These are phyloP conservation scores for Monopterus albus DNA, from an alignment of 2,113 vertebrate genomes.

Conservation along the genomic window DNA sequence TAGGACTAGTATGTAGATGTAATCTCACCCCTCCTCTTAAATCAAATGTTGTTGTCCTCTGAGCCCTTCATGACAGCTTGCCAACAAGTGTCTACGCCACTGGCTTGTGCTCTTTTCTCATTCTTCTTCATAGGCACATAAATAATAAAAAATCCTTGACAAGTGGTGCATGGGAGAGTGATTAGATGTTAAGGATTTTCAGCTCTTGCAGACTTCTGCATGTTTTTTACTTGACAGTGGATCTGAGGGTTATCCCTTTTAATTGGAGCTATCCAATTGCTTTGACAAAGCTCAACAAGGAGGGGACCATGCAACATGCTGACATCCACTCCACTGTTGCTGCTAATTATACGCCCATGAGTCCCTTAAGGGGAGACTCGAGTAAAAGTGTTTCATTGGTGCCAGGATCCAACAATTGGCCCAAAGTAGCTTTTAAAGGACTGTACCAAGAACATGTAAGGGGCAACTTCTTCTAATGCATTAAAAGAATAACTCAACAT, in stretches of 20 bases:
- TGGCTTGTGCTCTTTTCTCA: not conserved
- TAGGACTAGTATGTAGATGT: not conserved
- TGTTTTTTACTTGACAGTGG: constrained; percentile 33
- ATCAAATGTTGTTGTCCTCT: constrained; percentile 24
- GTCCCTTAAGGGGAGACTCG: constrained; percentile 48
- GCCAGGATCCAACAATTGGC: constrained; percentile 40
- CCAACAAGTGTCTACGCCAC: constrained; percentile 6
- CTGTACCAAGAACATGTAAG: constrained; percentile 1
- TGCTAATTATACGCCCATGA: constrained; percentile 60
- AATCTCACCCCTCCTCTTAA: constrained; percentile 9
- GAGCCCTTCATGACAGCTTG: constrained; percentile 12
- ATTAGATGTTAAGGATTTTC: constrained; percentile 37
- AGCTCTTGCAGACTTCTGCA: constrained; percentile 25
- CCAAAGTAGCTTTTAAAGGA: constrained; percentile 37
- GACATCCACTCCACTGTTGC: constrained; percentile 46
- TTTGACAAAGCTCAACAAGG: constrained; percentile 30
- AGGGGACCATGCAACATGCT: constrained; percentile 41
- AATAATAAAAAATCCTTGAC: constrained; percentile 59
- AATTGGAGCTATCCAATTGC: constrained; percentile 64
- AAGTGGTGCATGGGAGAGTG: constrained; percentile 37
- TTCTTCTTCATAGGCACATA: constrained; percentile 24
- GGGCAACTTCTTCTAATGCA: not conserved
- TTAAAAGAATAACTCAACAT: not conserved
- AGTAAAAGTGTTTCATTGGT: constrained; percentile 60
- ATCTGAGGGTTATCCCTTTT: constrained; percentile 64